Conservation (phyloP, 2,888 invertebrate species). For the Lasius platythorax region DNA sequence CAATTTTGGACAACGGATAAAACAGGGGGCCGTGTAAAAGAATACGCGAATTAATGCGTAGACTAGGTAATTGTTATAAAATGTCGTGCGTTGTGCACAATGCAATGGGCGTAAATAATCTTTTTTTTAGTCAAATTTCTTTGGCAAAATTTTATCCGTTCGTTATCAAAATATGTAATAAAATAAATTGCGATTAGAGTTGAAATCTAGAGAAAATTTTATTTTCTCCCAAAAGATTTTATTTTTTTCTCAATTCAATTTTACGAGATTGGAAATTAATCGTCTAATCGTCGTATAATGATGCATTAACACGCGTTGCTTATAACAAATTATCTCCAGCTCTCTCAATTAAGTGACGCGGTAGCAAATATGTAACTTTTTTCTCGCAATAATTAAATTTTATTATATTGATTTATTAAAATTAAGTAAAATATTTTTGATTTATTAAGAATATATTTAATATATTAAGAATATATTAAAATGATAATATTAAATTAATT, state of each 20-base stretch:
- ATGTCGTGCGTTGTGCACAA: background rate
- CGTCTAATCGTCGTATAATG: background rate
- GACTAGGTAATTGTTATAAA: slow-evolving; percentile 1
- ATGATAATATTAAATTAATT: no score
- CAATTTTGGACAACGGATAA: slow-evolving; percentile 19
- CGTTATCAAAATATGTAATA: background rate
- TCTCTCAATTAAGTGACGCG: no score
- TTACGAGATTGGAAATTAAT: background rate
- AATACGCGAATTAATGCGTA: slow-evolving; percentile 19
- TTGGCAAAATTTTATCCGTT: background rate
- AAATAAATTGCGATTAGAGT: background rate
- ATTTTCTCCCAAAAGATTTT: background rate
- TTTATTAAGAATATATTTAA: no score
- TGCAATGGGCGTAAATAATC: background rate
- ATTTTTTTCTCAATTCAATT: slow-evolving; percentile 3
- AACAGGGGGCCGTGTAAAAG: background rate
- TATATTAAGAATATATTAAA: no score
- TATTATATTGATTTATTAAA: no score
- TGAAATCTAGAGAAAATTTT: background rate
- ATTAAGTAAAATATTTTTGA: no score
- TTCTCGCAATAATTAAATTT: no score
- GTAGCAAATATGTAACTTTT: no score
- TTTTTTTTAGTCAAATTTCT: background rate
- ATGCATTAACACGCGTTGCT: background rate
- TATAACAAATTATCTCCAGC: no score